Conservation (phyloP, 23 tunicate genomes). For the Halocynthia aurantium region DNA sequence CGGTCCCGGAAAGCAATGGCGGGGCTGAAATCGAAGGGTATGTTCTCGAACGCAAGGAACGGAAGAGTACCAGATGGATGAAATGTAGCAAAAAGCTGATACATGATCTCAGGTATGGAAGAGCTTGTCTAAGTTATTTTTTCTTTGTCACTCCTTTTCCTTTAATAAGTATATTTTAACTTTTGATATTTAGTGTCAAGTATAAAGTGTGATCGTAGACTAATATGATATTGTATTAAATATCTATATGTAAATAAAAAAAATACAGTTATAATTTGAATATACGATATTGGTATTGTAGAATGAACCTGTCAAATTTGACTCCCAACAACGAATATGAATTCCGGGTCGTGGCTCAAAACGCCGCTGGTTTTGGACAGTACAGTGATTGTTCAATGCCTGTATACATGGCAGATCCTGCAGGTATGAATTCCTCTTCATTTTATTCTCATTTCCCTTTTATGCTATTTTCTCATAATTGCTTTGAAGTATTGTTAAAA, state of each 20-base stretch:
- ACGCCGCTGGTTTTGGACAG: slow-evolving; percentile 73
- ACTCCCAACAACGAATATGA: slow-evolving; percentile 74
- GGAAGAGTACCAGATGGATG: slow-evolving; percentile 25
- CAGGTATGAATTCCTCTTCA: slow-evolving; percentile 8
- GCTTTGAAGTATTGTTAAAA: neutral
- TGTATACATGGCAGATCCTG: slow-evolving; percentile 45
- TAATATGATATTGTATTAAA: too few relatives aligned
- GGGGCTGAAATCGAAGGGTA: slow-evolving; percentile 31
- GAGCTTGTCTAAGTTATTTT: too few relatives aligned
- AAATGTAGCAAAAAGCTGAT: slow-evolving; percentile 28
- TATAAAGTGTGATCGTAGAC: too few relatives aligned
- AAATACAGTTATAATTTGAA: too few relatives aligned
- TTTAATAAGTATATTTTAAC: too few relatives aligned
- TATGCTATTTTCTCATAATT: neutral
- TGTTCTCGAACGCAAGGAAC: slow-evolving; percentile 21
- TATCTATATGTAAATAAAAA: too few relatives aligned
- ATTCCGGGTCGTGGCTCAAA: slow-evolving; percentile 88
- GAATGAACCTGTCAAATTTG: slow-evolving; percentile 43
- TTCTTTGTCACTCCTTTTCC: too few relatives aligned
- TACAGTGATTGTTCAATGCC: slow-evolving; percentile 41
- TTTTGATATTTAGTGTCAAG: too few relatives aligned
- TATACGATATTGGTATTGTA: neutral
- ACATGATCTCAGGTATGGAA: slow-evolving; percentile 10
- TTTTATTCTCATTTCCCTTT: neutral
- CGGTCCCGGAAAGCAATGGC: slow-evolving; percentile 22